Evolutionary conservation across 2,113 vertebrate species (phyloP), one percentile per base, ranked within the genome.

Genomic region (Podarcis muralis): DNA sequence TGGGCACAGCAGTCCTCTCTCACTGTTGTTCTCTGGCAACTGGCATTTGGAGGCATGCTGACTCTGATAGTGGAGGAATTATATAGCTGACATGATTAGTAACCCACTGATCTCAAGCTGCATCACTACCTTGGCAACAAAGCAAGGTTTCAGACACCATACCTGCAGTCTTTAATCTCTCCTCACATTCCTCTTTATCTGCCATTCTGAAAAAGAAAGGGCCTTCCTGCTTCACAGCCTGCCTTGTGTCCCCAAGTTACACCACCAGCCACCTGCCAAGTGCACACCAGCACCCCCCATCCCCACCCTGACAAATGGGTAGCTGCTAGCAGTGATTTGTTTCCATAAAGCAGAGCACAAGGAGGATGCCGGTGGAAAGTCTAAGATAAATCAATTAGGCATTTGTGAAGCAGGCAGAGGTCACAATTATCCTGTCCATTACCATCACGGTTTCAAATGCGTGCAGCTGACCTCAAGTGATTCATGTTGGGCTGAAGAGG

Each of bases 391-490:
- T 68, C 89, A 69, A 86, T 86, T 76, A 74, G 5, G 8, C 59
- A 37, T 81, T 76, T 71, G 7, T 7, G 32, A 53, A 53, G 40
- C 59, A 77, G 59, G 62, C 40, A 32, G 32, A 86, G 89, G 72
- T 78, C 80, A 71, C 84, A 74, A 69, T 87, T 90, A 83, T 57
- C 43, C 79, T 69, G 65, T 69, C 71, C 59, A 59, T 69, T 77
- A 76, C 79, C 13, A 37, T 81, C n/a, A 82, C 18, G 25, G 65
- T 66, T 83, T 79, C 77, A 43, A 83, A 77, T 48, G 71, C 35
- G 69, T 16, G 57, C 1, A 53, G 40, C 59, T 40, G 43, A 7
- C n/a, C 32, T 27, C 6, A 69, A 68, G 48, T 59, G 27, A 90
- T 87, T 69, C 71, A 86, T n/a, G n/a, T 62, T 37, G 76, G 68